Conservation (phyloP, 2,113 vertebrate species). For the Deroptyus accipitrinus region DNA sequence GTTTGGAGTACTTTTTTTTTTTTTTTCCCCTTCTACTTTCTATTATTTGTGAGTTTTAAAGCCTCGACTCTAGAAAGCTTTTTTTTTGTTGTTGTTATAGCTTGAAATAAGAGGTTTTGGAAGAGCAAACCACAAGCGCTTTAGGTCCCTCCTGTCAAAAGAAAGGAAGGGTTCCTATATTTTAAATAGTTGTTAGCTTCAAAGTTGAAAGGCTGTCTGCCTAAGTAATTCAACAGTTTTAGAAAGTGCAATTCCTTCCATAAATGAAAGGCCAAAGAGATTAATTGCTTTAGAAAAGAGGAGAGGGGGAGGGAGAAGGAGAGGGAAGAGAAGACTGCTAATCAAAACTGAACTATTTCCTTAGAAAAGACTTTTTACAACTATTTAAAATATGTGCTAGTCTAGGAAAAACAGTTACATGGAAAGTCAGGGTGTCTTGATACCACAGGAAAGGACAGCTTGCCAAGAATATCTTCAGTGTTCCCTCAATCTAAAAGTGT, state of each 20-base stretch:
- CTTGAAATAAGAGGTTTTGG: not conserved
- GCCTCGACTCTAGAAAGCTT: not conserved
- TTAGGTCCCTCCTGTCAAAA: not conserved
- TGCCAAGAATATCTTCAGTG: conserved; percentile 64
- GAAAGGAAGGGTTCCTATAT: not conserved
- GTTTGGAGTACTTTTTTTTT: not conserved
- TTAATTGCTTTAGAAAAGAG: conserved; percentile 11
- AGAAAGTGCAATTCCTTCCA: conserved; percentile 1
- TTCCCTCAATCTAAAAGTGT: conserved; percentile 11
- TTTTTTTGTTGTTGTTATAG: not conserved
- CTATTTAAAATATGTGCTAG: conserved; percentile 67
- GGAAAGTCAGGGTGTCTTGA: conserved; percentile 65
- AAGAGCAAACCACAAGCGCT: not conserved
- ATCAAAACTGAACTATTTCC: conserved; percentile 60
- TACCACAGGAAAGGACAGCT: conserved; percentile 46
- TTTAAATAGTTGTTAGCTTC: conserved; percentile 23
- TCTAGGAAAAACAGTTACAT: conserved; percentile 60
- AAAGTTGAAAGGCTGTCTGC: not conserved
- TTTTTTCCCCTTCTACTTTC: not conserved
- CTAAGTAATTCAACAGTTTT: not conserved
- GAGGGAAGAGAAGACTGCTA: not conserved
- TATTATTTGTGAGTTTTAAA: not conserved
- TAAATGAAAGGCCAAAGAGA: not conserved
- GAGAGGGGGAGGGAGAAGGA: not conserved
- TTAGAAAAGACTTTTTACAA: conserved; percentile 32